Conservation (phyloP, 2,888 invertebrate species). For the Ceratothoa steindachneri region DNA sequence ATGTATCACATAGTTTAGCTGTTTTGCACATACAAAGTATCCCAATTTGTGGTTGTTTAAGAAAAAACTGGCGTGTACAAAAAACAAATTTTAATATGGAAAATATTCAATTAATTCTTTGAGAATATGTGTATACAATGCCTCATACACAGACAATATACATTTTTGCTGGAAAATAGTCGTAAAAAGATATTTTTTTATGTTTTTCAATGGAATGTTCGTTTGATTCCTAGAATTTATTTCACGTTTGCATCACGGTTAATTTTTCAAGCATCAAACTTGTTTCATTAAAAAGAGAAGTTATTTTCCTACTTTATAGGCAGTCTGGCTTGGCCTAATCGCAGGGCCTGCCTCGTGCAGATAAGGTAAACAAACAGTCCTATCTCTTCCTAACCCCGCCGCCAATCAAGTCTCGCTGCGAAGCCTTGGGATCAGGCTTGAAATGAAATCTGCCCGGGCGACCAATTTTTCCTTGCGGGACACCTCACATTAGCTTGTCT, state of each 20-base stretch:
- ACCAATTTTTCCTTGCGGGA: background rate
- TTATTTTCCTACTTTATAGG: background rate
- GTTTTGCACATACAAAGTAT: too few species aligned
- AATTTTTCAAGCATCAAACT: background rate
- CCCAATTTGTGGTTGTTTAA: too few species aligned
- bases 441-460: slow-evolving; percentile 1
- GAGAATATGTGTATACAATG: too few species aligned
- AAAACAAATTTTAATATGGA: too few species aligned
- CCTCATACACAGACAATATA: too few species aligned
- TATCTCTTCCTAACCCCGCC: background rate
- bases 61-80: too few species aligned
- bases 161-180: background rate
- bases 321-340: background rate
- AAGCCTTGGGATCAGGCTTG: background rate
- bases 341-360: background rate
- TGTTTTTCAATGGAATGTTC: background rate
- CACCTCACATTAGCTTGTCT: slow-evolving; percentile 10
- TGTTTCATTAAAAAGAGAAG: background rate
- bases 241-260: background rate
- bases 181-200: background rate
- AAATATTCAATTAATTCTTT: too few species aligned
- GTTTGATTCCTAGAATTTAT: too few species aligned
- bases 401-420: background rate
- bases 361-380: background rate
- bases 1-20: too few species aligned